Evolutionary conservation across 2,113 vertebrate species (phyloP), one percentile per base, ranked within the genome.

Genomic region (Enhydra lutris): DNA sequence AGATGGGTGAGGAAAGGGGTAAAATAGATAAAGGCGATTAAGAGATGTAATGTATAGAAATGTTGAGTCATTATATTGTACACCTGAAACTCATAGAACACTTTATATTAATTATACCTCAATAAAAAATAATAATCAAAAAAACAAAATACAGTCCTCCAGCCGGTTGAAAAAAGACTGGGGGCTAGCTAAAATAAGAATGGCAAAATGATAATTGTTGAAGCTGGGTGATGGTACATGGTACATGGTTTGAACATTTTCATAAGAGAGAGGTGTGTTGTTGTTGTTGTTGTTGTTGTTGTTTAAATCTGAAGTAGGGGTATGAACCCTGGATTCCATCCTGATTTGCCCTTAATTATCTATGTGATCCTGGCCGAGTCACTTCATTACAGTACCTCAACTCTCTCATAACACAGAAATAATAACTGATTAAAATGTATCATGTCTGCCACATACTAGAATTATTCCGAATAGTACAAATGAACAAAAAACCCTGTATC

Each of bases 131-230:
- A 39, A 73, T 73, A 74, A 69, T 69, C 15, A n/a, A 29, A 26
- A 45, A 76, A 42, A 42, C 39, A 61, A 92, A 92, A 85, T 92
- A 59, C 57, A 59, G 57, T 59, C 73, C 36, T 96, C 80, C 8
- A 87, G 24, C 17, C 52, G 55, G 50, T 65, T 86, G 42, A 67
- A 90, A 85, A 95, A 17, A 71, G 4, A 47, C 24, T 94, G 39
- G 57, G 81, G 67, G 13, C 34, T 93, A 76, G 45, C 89, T 81
- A n/a, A 80, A 95, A 89, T 73, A 80, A 92, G 14, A 36, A 55
- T 94, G 18, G 36, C 61, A 94, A 93, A 96, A 82, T 55, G 55
- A 61, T 83, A 26, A 95, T 39, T 91, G 47, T 50, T 96, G 61
- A 83, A 82, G 45, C 52, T 86, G 69, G 29, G 26, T 81, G 23